Conservation (phyloP, 2,888 invertebrate species). For the Atrina japonica region DNA sequence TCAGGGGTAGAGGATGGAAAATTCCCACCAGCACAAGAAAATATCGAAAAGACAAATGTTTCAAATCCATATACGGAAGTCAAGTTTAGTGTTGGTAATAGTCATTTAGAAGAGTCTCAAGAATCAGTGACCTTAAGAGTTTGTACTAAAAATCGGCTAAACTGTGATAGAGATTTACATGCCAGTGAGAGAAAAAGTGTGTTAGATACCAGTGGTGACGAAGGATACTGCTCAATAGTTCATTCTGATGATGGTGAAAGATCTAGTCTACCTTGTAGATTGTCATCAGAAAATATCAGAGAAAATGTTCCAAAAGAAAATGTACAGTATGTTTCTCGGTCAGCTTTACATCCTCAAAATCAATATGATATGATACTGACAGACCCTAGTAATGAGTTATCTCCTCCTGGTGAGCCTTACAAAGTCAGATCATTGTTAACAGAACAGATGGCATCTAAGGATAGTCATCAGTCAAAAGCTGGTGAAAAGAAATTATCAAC, state of each 20-base stretch:
- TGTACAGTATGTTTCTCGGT: conserved; percentile 57
- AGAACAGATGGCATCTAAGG: not conserved
- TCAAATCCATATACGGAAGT: conserved; percentile 1
- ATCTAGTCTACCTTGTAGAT: conserved; percentile 55
- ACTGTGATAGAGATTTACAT: conserved; percentile 11
- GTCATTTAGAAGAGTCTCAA: not conserved
- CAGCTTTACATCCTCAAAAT: not conserved
- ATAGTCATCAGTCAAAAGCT: conserved; percentile 19
- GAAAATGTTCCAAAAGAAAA: conserved; percentile 61
- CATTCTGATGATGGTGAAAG: conserved; percentile 21
- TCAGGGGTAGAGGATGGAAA: too few species aligned
- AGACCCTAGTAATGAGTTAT: not conserved
- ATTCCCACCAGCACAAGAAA: not conserved
- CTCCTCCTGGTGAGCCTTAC: too few species aligned
- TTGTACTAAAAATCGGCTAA: conserved; percentile 28
- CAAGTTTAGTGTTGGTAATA: not conserved
- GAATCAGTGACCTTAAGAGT: not conserved
- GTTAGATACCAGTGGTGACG: conserved; percentile 23
- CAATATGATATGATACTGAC: not conserved
- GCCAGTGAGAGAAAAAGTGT: not conserved
- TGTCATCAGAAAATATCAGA: conserved; percentile 55
- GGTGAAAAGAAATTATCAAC: conserved; percentile 50
- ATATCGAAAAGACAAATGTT: not conserved
- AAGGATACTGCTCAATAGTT: conserved; percentile 36
- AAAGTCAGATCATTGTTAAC: too few species aligned